These are phyloP conservation scores for Plutella xylostella DNA, from an alignment of 2,888 invertebrate genomes.

Conservation along the genomic window DNA sequence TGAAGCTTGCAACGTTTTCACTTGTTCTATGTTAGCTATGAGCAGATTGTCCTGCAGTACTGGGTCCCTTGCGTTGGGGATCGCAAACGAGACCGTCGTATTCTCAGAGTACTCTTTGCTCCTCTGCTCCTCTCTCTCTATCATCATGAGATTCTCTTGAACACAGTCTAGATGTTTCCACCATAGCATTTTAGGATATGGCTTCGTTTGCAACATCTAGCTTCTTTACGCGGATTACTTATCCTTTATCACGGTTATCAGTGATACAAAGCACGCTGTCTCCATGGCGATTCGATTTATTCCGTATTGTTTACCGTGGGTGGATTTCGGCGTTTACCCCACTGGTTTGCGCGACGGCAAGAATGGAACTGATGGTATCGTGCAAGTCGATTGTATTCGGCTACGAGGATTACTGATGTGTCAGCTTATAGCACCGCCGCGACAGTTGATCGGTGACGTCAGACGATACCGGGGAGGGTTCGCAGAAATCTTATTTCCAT, in stretches of 20 bases:
- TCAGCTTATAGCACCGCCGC: too few relatives aligned
- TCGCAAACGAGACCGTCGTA: constrained; percentile 44
- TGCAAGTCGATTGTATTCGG: constrained; percentile 42
- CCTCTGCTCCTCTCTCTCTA: constrained; percentile 51
- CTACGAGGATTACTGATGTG: constrained; percentile 43
- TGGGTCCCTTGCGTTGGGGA: constrained; percentile 44
- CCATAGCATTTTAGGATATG: constrained; percentile 53
- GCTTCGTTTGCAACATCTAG: constrained; percentile 9
- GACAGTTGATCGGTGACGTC: constrained; percentile 57
- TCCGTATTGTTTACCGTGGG: constrained; percentile 22
- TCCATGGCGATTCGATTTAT: constrained; percentile 50
- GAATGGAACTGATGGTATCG: constrained; percentile 49
- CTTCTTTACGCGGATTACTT: constrained; percentile 21
- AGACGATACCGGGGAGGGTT: not conserved
- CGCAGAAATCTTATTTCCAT: not conserved
- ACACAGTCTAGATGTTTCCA: constrained; percentile 58
- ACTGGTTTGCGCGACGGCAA: constrained; percentile 44
- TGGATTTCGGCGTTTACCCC: constrained; percentile 26
- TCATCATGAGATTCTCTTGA: constrained; percentile 47
- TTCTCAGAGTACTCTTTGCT: constrained; percentile 40
- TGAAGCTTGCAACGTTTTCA: constrained; percentile 74
- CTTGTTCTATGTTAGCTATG: constrained; percentile 61
- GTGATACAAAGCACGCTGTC: constrained; percentile 30
- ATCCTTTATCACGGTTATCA: constrained; percentile 27
- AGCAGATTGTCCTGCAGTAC: constrained; percentile 51